Base-by-base conservation (phyloP, 2,888 invertebrate species). In the Tineola bisselliella region DNA sequence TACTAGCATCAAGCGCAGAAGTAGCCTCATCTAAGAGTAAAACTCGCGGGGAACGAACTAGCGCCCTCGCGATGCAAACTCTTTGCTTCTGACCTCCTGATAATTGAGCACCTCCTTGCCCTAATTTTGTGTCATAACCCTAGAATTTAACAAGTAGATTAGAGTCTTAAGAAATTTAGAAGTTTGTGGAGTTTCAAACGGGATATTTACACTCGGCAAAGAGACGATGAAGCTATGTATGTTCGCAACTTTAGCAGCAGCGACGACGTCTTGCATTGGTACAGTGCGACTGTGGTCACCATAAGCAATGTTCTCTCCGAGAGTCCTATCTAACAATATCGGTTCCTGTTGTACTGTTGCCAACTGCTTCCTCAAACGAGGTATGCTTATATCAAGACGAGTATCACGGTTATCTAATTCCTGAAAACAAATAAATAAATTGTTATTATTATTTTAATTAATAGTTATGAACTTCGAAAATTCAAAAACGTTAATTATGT, bases 281-380 rank as follows among this genome's bases (percentile, higher is more conserved):
- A 93, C 90, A 31, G 87, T 81, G 15, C 93, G 88, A 64, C 82
- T 88, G 75, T 93, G 94, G 74, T 94, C 93, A 4, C 96, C 96
- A 73, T 96, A 96, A 0, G 93, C 92, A 67, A 96, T 95, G 75
- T 96, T 96, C 71, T 96, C 94, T 0, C 90, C 91, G 60, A 96
- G 92, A 25, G 93, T 93, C 62, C 92, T 89, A 73, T 94, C 93
- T 78, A 96, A 96, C 0, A 96, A 88, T 11, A 93, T 91, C 0
- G 94, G 96, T 69, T 96, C 95, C 77, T 96, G 96, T 4, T 94
- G 93, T 1, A 96, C 92, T 43, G 96, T 89, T 0, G 94, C 95
- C 62, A 96, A 83, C 72, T 93, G 92, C 8, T 90, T 88, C 44
- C 96, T 88, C 31, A 95, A 78, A 63, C 90, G 90, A 0, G 90